phyloP scores from a whole-genome alignment of 1,140 invertebrate species.

The Cydia amplana region DNA sequence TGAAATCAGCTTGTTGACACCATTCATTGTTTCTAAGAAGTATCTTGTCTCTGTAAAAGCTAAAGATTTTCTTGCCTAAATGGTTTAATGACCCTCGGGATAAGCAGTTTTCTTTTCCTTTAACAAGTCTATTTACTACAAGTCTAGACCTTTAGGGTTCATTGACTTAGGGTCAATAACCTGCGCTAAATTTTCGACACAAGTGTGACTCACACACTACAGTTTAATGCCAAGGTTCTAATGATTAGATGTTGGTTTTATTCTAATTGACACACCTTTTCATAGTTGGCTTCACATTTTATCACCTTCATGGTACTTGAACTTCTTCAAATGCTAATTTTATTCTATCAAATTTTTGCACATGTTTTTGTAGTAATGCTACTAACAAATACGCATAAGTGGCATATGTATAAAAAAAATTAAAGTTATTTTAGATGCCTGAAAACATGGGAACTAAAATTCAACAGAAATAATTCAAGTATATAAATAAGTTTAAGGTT shows the following conservation, averaged over 20 bases:
- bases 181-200: constrained; percentile 48
- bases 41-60: not conserved
- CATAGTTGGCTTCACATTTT: not conserved
- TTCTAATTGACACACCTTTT: not conserved
- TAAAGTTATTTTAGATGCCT: too few species aligned
- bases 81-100: not conserved
- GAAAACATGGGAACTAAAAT: not conserved
- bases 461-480: not conserved
- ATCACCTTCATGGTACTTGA: not conserved
- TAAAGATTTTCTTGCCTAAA: not conserved
- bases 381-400: too few species aligned
- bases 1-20: not conserved
- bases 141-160: constrained; percentile 40
- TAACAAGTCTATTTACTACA: not conserved
- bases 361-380: too few species aligned
- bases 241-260: constrained; percentile 40
- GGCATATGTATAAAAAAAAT: too few species aligned
- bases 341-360: too few species aligned
- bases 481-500: too few species aligned
- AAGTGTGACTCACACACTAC: constrained; percentile 42
- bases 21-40: not conserved
- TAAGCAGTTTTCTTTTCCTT: not conserved
- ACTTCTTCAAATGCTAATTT: too few species aligned
- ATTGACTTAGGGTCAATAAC: constrained; percentile 55
- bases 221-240: constrained; percentile 54